Base-by-base conservation (phyloP, 2,888 invertebrate species). In the Eupithecia exiguata region DNA sequence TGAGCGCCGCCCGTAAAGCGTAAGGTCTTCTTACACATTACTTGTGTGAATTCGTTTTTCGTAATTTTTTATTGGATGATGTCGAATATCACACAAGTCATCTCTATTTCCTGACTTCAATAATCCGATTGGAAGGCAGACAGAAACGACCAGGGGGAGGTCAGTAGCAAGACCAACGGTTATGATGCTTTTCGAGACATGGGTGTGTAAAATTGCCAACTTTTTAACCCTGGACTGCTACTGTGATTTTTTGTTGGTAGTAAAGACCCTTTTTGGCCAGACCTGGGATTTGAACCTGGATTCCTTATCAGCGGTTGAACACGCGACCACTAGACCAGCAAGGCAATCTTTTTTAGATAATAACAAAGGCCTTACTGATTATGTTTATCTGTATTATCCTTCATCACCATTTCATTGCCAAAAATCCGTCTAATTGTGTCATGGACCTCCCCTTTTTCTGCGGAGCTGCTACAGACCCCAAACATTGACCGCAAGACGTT, bases 401-500 rank as follows among this genome's bases (percentile, higher is more conserved):
- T 94, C 84, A 94, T 82, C 53, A 94, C 87, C 87, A 94, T 87
- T 1, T 94, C 94, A 75, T 87, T 92, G 4, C 94, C 94, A 72
- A 94, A 93, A 2, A 94, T 87, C 71, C 84, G 84, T 1, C 91
- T 82, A 1, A 94, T 86, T 0, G 86, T 91, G 69, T 94, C 94
- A 72, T 94, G 93, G 0, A 92, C 89, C 74, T 94, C 94, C 0
- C 91, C 88, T 79, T 92, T 93, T 74, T 93, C 93, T 1, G 89
- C 87, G 0, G 92, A 91, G 1, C 89, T 88, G 80, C 92, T 92
- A 84, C 94, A 93, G 1, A 92, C 92, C 9, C 94, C 94, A 61
- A 94, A 94, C 91, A 94, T 94, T 0, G 92, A 88, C 30, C 89
- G 87, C 30, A 94, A 87, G 16, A 92, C 92, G 81, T 94, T 93